phyloP scores from a whole-genome alignment of 2,797 vertebrate species.

The Muscicapa comitata region DNA sequence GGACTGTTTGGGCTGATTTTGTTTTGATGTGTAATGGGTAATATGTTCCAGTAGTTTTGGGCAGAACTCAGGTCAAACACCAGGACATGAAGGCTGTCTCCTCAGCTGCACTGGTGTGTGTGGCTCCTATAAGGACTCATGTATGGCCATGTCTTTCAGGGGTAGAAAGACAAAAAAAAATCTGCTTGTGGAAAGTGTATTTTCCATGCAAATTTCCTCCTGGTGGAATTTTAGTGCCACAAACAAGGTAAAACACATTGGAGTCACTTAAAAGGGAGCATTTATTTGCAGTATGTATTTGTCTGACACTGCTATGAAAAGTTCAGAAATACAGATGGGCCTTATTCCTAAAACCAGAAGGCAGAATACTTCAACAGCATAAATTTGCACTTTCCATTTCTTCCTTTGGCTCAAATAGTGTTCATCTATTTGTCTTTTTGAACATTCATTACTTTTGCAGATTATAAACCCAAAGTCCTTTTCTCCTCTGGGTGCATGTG shows the following conservation, averaged over 20 bases:
- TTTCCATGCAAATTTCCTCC: background rate
- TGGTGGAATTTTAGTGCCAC: background rate
- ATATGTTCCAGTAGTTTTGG: background rate
- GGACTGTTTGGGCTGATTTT: background rate
- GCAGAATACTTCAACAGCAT: background rate
- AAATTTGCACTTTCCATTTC: background rate
- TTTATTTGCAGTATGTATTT: background rate
- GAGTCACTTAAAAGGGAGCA: background rate
- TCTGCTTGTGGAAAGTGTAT: background rate
- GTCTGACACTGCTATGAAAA: background rate
- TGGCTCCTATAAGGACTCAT: background rate
- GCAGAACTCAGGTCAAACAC: background rate
- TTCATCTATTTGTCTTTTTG: background rate
- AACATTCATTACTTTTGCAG: background rate
- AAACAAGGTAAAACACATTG: background rate
- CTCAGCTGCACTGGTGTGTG: accelerated
- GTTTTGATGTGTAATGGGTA: background rate
- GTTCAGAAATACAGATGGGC: background rate
- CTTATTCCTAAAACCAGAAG: background rate
- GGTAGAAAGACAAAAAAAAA: background rate
- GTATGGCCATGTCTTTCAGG: background rate
- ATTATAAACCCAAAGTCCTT: background rate
- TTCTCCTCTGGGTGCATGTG: background rate
- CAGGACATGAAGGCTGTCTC: background rate
- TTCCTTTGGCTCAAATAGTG: background rate